Percentiles rank a stretch among this genome's conserved stretches.
These are phyloP conservation scores for Zaprionus inermis DNA, from an alignment of 1,140 invertebrate genomes.

Conservation along the genomic window DNA sequence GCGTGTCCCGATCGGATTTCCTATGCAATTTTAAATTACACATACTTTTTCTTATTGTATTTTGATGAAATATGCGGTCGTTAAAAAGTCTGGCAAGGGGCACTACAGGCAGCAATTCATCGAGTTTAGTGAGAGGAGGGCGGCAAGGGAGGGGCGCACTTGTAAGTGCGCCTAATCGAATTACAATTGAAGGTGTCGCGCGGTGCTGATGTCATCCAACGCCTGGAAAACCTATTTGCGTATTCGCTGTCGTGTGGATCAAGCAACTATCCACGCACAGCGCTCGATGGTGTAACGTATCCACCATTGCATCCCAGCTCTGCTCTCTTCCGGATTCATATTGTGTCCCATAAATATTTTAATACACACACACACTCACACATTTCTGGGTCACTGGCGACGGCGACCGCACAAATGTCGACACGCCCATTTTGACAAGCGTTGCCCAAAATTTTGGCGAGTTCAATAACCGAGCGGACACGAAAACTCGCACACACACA, in stretches of 20 bases:
- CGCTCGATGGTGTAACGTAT: not conserved
- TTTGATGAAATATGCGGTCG: not conserved
- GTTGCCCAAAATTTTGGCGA: conserved; percentile 20
- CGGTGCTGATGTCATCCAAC: conserved; percentile 73
- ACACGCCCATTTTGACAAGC: conserved; percentile 29
- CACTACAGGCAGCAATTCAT: too few relatives aligned
- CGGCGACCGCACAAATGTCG: conserved; percentile 57
- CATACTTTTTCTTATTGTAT: not conserved
- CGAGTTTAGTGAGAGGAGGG: not conserved
- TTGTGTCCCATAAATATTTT: conserved; percentile 39
- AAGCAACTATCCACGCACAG: conserved; percentile 14
- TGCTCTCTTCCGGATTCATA: conserved; percentile 15
- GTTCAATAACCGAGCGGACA: conserved; percentile 60
- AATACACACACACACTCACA: conserved; percentile 39
- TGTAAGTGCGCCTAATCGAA: conserved; percentile 69
- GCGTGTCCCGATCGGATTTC: conserved; percentile 23
- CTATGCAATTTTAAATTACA: conserved; percentile 22
- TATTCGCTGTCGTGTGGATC: not conserved
- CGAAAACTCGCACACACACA: not conserved
- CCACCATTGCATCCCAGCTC: not conserved
- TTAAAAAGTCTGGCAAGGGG: too few relatives aligned
- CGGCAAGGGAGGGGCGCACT: not conserved
- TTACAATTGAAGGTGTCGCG: conserved; percentile 55
- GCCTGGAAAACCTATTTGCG: conserved; percentile 34
- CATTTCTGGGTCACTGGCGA: conserved; percentile 72